Evolutionary conservation across 1,140 invertebrate genomes (phyloP).

Genomic region (Neodiprion fabricii): DNA sequence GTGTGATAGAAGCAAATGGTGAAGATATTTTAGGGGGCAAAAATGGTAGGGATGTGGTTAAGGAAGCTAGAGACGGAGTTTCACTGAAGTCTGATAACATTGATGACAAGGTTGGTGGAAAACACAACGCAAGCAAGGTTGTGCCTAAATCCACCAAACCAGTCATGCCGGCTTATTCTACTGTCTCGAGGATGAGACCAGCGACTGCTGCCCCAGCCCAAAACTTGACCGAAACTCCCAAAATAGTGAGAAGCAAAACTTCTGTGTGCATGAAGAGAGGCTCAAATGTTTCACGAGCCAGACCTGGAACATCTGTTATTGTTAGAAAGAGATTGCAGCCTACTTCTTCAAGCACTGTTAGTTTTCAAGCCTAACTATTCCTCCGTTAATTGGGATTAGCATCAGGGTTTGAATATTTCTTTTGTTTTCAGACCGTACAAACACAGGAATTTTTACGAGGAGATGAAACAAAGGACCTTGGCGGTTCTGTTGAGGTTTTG

Average conservation of each 20-base stretch:
- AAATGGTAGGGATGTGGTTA: not conserved
- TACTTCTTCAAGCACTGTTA: not conserved
- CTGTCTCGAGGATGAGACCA: slow-evolving; percentile 52
- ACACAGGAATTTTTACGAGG: slow-evolving; percentile 25
- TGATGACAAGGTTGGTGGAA: not conserved
- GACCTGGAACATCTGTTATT: slow-evolving; percentile 46
- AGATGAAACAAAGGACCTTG: slow-evolving; percentile 40
- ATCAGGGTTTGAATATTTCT: not conserved
- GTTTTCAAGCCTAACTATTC: slow-evolving; percentile 5
- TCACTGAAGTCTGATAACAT: slow-evolving; percentile 14
- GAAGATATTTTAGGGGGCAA: slow-evolving; percentile 22
- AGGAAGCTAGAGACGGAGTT: slow-evolving; percentile 21
- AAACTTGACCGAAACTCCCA: slow-evolving; percentile 38
- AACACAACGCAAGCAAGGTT: slow-evolving; percentile 20
- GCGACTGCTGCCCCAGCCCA: slow-evolving; percentile 31
- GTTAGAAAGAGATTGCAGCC: slow-evolving; percentile 42
- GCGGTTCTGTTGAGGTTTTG: slow-evolving; percentile 48
- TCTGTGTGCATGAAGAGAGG: slow-evolving; percentile 48
- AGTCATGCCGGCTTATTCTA: slow-evolving; percentile 56
- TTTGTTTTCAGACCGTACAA: slow-evolving; percentile 32
- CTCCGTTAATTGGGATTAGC: too few relatives aligned
- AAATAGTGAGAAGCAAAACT: slow-evolving; percentile 55
- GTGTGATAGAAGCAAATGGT: slow-evolving; percentile 26
- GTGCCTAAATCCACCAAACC: slow-evolving; percentile 26
- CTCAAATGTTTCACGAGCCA: slow-evolving; percentile 34